Evolutionary conservation across 2,888 invertebrate genomes (phyloP), one percentile per base, ranked within the genome.

Genomic region (Rhimphoctona megacephalus): DNA sequence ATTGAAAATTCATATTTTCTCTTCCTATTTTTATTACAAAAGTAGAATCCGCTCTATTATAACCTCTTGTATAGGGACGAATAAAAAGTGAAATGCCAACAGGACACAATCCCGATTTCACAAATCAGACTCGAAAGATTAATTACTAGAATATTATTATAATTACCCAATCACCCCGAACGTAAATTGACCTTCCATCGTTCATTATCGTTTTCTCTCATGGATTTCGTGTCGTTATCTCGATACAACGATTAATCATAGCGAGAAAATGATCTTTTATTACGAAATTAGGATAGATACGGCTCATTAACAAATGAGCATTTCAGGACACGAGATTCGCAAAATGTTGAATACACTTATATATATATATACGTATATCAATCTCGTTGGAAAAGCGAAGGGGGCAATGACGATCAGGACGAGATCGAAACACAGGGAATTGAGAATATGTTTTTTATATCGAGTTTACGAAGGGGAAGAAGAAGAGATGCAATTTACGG

Each of bases 401-500:
- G 61, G 84, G 30, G 67, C 78, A 54, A 84, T 43, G 36, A 46
- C 39, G 61, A 70, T 36, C 52, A n/a, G 49, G 64, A 72, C 49
- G 76, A 80, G 61, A 69, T 57, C 43, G 76, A 76, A 57, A 67
- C 49, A 70, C 49, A 64, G 0, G 25, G 74, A 74, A 57, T 22
- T 25, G 49, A 33, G 69, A 69, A 69, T 69, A 46, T 39, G n/a
- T 73, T 54, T 54, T 39, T 85, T 78, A 70, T 73, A 81, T 30
- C 33, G 54, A 76, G 11, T 64, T 64, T 33, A 25, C 19, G 25
- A 39, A 43, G 36, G 57, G n/a, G 33, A 52, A 69, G 33, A 66
- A 33, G 61, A 57, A 54, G 66, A 46, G 86, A 83, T 86, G 86
- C 86, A 91, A 93, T 92, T 92, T 92, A 92, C 91, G 91, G 91